A percentile compares a stretch with the other conserved stretches of the same genome.
Conservation (phyloP, 2,113 vertebrate genomes). For the Choloepus hoffmanni region DNA sequence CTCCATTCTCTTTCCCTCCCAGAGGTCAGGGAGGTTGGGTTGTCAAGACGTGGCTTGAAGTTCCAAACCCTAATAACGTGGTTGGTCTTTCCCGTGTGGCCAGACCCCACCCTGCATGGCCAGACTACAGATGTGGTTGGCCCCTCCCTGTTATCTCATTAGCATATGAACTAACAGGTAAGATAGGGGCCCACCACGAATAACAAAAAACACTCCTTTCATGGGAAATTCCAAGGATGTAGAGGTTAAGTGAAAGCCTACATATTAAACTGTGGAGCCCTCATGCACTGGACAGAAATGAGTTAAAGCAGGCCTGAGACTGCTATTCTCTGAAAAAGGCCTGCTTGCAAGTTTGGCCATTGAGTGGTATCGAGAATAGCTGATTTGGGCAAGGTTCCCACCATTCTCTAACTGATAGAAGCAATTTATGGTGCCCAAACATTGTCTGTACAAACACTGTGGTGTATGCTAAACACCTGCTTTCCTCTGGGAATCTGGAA, state of each 20-base stretch:
- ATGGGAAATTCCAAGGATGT: background rate
- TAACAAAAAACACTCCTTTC: no score
- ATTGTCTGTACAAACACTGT: background rate
- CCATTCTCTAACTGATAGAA: background rate
- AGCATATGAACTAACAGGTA: no score
- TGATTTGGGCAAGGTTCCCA: background rate
- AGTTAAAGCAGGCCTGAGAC: background rate
- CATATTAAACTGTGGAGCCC: background rate
- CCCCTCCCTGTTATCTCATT: no score
- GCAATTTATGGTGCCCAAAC: background rate
- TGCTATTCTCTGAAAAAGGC: background rate
- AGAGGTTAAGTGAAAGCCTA: background rate
- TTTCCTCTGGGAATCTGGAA: background rate
- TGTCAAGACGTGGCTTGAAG: no score
- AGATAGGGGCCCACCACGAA: no score
- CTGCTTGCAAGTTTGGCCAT: background rate
- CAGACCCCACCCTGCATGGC: no score
- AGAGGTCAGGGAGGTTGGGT: no score
- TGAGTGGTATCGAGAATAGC: background rate
- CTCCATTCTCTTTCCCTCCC: no score
- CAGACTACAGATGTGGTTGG: no score
- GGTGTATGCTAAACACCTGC: background rate
- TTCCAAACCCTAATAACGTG: no score
- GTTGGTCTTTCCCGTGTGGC: no score
- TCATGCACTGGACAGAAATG: background rate